These are phyloP conservation scores for Cheilosia urbana DNA, from an alignment of 2,888 invertebrate species.

Conservation along the genomic window DNA sequence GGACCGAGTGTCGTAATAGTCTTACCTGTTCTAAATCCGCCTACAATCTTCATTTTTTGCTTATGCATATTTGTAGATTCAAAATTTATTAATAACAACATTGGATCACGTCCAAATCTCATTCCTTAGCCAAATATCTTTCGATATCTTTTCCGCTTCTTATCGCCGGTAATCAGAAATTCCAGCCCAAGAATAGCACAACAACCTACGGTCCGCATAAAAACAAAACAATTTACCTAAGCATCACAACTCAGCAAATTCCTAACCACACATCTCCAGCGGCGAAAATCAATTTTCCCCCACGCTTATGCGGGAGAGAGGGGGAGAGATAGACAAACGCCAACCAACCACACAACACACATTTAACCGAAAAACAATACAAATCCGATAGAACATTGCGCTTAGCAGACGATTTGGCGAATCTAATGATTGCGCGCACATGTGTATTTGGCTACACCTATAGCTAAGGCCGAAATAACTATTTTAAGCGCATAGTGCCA, in stretches of 20 bases:
- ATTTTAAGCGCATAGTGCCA: constrained; percentile 47
- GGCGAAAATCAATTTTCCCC: constrained; percentile 56
- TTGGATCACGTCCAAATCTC: constrained; percentile 26
- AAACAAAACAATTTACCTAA: constrained; percentile 51
- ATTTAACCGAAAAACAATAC: neutral
- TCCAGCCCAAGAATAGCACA: constrained; percentile 3
- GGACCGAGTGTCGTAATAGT: no score
- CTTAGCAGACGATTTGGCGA: constrained; percentile 58
- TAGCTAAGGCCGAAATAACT: neutral
- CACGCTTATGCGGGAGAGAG: neutral
- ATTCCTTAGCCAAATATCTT: constrained; percentile 27
- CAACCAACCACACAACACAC: neutral
- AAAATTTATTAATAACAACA: constrained; percentile 34
- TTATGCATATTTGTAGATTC: neutral
- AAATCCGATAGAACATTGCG: constrained; percentile 21
- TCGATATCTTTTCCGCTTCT: constrained; percentile 8
- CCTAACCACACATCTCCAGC: constrained; percentile 51
- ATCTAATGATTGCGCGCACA: constrained; percentile 40
- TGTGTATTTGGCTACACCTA: neutral
- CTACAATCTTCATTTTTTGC: neutral
- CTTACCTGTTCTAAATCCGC: no score
- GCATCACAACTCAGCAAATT: constrained; percentile 57
- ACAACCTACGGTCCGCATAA: constrained; percentile 1
- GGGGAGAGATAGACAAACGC: neutral
- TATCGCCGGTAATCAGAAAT: constrained; percentile 18